Base-by-base conservation (phyloP, 2,797 vertebrate genomes). In the Varecia variegata region DNA sequence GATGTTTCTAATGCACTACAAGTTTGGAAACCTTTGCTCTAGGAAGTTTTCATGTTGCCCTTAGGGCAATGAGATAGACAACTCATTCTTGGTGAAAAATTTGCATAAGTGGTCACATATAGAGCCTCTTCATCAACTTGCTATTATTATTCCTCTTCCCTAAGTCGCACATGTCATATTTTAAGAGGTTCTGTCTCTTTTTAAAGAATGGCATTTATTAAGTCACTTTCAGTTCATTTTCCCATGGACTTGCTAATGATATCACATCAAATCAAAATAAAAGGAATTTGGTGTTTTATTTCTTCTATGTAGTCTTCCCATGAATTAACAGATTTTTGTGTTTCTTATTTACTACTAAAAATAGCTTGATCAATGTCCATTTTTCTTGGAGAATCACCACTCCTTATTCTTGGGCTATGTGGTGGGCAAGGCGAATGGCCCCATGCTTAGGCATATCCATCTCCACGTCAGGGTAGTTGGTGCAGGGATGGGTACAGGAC, bases 181-280 rank as follows among this genome's bases (percentile, higher is more conserved):
- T 92, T 86, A 92, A 97, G 84, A 93, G 67, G 40, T 25, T 90
- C 74, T 81, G 76, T 77, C 87, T 92, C 52, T 88, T 73, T 65
- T 93, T 38, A 2, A n/a, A 76, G 89, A 95, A 56, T 38, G 60
- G 18, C 45, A 82, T 65, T 84, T 91, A 94, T 58, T 90, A 94
- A 93, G 47, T 92, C 60, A 81, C 56, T 56, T 79, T 89, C 65
- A 85, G 18, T 38, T 88, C 81, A 74, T 77, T 94, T 96, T 54
- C 60, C 58, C 45, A 5, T 54, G 90, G 88, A 91, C 89, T 94
- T 68, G 62, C 14, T 96, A 88, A 81, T 58, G 25, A 87, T 32
- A 67, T 43, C 23, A 43, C 8, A 76, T 89, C 62, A 40, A 70
- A 74, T 90, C 13, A 85, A 88, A 77, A 68, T 38, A 77, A 58